A percentile compares a stretch with the other conserved stretches of the same genome.
Evolutionary conservation across 2,797 vertebrate species (phyloP).

Genomic region (Enteromius radiatus): DNA sequence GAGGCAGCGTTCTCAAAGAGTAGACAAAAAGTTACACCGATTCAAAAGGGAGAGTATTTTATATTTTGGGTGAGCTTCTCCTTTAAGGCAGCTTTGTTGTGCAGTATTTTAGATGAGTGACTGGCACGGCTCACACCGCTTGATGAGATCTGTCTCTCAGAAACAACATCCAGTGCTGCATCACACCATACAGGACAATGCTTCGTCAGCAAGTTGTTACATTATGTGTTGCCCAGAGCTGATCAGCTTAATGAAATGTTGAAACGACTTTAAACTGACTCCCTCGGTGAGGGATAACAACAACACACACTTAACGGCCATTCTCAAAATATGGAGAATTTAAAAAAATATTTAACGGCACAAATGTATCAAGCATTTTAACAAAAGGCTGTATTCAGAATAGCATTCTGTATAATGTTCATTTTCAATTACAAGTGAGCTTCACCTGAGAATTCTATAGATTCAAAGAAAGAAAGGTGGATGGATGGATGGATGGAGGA

Average conservation of each 20-base stretch:
- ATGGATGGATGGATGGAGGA: neutral
- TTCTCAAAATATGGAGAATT: neutral
- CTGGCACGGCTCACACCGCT: conserved; percentile 41
- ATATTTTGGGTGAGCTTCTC: neutral
- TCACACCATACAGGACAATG: conserved; percentile 56
- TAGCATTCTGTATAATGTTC: no score
- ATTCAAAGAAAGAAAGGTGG: neutral
- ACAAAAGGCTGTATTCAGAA: neutral
- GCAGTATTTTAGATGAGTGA: conserved; percentile 41
- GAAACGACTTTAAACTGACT: conserved; percentile 55
- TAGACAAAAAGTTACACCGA: neutral
- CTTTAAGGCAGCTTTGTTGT: neutral
- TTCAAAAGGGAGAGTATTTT: neutral
- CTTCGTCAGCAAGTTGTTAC: conserved; percentile 64
- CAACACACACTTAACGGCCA: neutral
- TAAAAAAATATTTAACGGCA: neutral
- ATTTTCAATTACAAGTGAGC: neutral
- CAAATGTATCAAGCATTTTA: neutral
- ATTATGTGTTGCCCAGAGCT: conserved; percentile 53
- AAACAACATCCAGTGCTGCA: conserved; percentile 58
- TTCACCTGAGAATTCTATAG: no score
- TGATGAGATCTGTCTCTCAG: conserved; percentile 44
- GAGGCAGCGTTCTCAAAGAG: neutral
- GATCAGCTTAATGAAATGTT: conserved; percentile 66
- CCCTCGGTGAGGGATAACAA: neutral